Conservation (phyloP, 2,113 vertebrate species). For the Eurystomus gularis region DNA sequence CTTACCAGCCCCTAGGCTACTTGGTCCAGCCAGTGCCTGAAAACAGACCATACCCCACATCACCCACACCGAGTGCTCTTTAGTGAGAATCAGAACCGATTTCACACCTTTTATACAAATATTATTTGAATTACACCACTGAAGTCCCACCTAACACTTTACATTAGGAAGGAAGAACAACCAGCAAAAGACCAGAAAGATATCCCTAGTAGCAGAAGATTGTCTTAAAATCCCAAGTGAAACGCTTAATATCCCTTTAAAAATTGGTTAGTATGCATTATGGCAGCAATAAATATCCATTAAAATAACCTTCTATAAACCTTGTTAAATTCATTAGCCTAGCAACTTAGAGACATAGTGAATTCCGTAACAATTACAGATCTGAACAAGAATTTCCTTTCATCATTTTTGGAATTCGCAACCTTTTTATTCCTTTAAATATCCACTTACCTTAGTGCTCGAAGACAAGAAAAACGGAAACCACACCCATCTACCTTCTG, state of each 20-base stretch:
- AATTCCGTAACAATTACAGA: not conserved
- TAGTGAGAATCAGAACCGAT: not conserved
- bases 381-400: not conserved
- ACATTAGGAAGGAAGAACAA: not conserved
- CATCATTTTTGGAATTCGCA: not conserved
- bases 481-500: not conserved
- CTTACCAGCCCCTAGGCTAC: not conserved
- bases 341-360: not conserved
- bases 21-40: not conserved
- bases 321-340: not conserved
- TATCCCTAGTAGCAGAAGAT: not conserved
- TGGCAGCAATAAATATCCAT: not conserved
- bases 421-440: not conserved
- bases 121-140: not conserved
- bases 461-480: not conserved
- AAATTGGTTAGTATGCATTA: not conserved
- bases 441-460: not conserved
- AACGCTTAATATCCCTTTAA: not conserved
- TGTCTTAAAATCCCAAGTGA: not conserved
- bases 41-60: rapidly evolving
- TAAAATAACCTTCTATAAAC: not conserved
- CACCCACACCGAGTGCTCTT: not conserved
- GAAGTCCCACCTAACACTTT: not conserved
- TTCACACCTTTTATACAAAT: not conserved
- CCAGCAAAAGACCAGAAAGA: not conserved